phyloP scores from a whole-genome alignment of 2,797 vertebrate species.

The Cheirogaleus major region DNA sequence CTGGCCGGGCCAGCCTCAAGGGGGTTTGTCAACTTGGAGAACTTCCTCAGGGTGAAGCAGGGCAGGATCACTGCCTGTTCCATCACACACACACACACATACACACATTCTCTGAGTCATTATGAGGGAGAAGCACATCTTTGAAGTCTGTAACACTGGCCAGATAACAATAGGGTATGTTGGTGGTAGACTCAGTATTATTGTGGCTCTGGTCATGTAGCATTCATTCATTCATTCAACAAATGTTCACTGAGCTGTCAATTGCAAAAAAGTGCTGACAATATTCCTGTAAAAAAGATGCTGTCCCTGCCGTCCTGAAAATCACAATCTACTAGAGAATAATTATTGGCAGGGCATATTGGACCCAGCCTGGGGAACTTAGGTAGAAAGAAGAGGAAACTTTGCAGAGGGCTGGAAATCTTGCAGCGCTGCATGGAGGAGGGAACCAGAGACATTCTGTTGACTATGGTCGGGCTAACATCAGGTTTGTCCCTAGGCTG shows the following conservation, averaged over 20 bases:
- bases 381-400: neutral
- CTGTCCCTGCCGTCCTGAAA: neutral
- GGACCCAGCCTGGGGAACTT: neutral
- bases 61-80: neutral
- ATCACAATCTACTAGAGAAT: neutral
- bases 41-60: too few relatives aligned
- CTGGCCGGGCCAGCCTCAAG: neutral
- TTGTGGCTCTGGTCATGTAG: too few relatives aligned
- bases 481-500: neutral
- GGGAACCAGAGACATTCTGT: neutral
- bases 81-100: neutral
- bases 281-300: neutral
- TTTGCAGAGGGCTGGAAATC: neutral
- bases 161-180: neutral
- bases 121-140: neutral
- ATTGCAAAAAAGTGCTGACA: neutral
- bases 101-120: neutral
- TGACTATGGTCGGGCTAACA: neutral
- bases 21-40: neutral
- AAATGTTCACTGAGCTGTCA: neutral
- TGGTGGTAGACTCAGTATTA: neutral
- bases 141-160: neutral
- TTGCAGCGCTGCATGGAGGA: neutral
- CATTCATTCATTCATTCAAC: neutral
- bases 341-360: neutral